Base-by-base conservation (phyloP, 2,888 invertebrate genomes). In the Amphipoea oculea region DNA sequence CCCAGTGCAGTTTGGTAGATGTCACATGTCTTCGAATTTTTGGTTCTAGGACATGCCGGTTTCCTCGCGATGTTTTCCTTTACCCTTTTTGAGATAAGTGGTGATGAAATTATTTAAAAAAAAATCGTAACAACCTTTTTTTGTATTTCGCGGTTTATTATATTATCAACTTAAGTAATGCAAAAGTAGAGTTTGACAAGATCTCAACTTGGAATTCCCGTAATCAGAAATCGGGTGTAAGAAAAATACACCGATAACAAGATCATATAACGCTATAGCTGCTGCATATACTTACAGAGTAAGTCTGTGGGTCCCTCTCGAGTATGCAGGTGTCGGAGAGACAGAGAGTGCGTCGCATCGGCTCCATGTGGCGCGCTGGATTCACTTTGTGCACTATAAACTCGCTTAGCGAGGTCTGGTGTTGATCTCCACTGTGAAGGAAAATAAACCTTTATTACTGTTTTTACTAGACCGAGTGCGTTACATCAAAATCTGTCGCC, bases 251-350 rank as follows among this genome's bases (percentile, higher is more conserved):
- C 7, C 14, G 9, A 42, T 12, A 74, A 74, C 40, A 51, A 12
- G 4, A 73, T 36, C 36, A 73, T 11, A 73, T 23, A 42, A 62
- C 14, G 2, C 40, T 40, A 20, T 5, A 14, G n/a, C 2, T 65
- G n/a, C 2, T 65, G 4, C 4, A 29, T 14, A 63, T 57, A 85
- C 96, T 94, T 88, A 99, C 98, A 89, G 98, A 98, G 94, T 99
- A 99, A 1, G 99, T 99, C 93, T 99, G 99, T 4, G 99, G 99
- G 96, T 99, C 99, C 88, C 99, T 97, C 96, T 99, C 99, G 73
- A 99, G 96, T 73, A 99, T 97, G 93, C 99, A 99, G 0, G 98
- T 98, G 95, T 99, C 99, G 0, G 99, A 99, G 40, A 99, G 97
- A 93, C 99, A 99, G 54, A 99, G 97, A 0, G 99, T 98, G 78